phyloP scores from a whole-genome alignment of 2,888 invertebrate species.

The Trissolcus brochymenae region DNA sequence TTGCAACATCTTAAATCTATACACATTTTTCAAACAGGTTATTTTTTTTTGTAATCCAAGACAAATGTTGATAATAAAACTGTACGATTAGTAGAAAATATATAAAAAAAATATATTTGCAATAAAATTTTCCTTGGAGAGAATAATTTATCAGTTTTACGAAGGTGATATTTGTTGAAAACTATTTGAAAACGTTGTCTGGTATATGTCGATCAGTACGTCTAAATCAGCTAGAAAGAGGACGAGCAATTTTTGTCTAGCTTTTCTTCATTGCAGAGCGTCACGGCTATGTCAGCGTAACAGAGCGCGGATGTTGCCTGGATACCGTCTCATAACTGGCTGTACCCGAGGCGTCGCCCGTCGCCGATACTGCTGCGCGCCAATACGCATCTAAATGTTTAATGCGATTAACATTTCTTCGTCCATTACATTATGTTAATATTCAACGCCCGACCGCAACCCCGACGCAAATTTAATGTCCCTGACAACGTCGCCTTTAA shows the following conservation, averaged over 20 bases:
- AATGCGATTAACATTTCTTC: constrained; percentile 49
- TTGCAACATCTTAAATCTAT: too few species aligned
- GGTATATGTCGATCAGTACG: too few species aligned
- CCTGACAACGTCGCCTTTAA: constrained; percentile 32
- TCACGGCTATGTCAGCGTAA: constrained; percentile 45
- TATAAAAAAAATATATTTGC: too few species aligned
- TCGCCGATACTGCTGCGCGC: constrained; percentile 25
- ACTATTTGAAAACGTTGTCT: too few species aligned
- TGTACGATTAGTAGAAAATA: too few species aligned
- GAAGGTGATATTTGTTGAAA: too few species aligned
- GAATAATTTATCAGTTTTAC: too few species aligned
- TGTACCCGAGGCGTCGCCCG: constrained; percentile 32
- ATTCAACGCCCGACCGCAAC: constrained; percentile 35
- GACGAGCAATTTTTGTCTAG: constrained; percentile 10
- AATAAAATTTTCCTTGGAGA: too few species aligned
- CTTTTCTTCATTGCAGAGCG: constrained; percentile 49
- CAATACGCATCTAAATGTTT: constrained; percentile 45
- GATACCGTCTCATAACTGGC: constrained; percentile 53
- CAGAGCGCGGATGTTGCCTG: constrained; percentile 49
- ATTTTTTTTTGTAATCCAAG: too few species aligned
- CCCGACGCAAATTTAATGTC: constrained; percentile 36
- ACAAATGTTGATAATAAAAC: too few species aligned
- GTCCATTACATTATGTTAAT: constrained; percentile 49
- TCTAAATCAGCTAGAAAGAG: background rate
- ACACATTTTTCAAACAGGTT: too few species aligned